Base-by-base conservation (phyloP, 2,113 vertebrate species). In the Oreotrochilus melanogaster region DNA sequence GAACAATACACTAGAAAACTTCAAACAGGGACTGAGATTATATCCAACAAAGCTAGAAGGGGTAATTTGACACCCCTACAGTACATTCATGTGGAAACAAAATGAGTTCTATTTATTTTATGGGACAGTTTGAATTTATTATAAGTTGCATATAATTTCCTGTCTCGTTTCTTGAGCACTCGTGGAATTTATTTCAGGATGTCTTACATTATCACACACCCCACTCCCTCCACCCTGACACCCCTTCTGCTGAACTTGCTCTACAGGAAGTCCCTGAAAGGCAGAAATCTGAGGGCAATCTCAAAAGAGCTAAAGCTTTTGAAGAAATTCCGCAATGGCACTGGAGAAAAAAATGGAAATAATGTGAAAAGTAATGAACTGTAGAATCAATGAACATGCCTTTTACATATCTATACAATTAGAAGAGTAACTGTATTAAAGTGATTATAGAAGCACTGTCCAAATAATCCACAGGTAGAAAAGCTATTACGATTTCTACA, bases 81-180 rank as follows among this genome's bases (percentile, higher is more conserved):
- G 33, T 86, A 93, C 30, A 92, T 83, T 89, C 66, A 61, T 35
- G 81, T 24, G 90, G 89, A 89, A 98, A 93, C 75, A 93, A 97
- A 98, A 94, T 69, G 15, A 94, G n/a, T 96, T 95, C 51, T 94
- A 96, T 96, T 96, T 97, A 97, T 96, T 97, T 98, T 97, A 98
- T 95, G 78, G 85, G 75, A 96, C 73, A 96, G 85, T 98, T 97
- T 97, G 92, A 97, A 97, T 97, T 98, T 98, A 97, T 96, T 96
- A 67, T 93, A 93, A 92, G 64, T 98, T 98, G 94, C 91, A 94
- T 88, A 96, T 95, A 97, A 97, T 96, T 97, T 98, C 97, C 96
- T 95, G 95, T 93, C 95, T 96, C 91, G 81, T 97, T 98, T 96
- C 67, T 96, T 96, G 54, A 88, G 85, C 61, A 71, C 33, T 95